Base-by-base conservation (phyloP, 2,888 invertebrate species). In the Eubasilissa splendida region DNA sequence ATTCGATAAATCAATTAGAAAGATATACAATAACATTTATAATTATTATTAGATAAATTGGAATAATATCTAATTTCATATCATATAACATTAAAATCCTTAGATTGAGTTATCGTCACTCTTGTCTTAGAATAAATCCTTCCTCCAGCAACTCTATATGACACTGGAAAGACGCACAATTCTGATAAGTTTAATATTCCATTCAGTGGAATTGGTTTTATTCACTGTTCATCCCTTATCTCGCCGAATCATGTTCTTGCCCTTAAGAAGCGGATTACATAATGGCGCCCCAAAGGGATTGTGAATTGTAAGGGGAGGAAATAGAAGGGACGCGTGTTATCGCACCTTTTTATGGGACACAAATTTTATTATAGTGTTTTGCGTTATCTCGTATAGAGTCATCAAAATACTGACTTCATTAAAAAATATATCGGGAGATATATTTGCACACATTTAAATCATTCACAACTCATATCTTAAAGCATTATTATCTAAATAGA, bases 201-300 rank as follows among this genome's bases (percentile, higher is more conserved):
- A 77, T 65, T 60, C 58, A 22, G 14, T 65, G 54, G 63, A 71
- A 80, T 80, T 56, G 77, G 58, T 77, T 76, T 77, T 77, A 77
- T 78, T 78, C 42, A 42, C 42, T 78, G 56, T 80, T 73, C 80
- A 59, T 60, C 80, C 77, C 77, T 80, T 77, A 77, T 73, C 71
- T 73, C 60, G 22, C 53, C 59, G 76, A 80, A 76, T 80, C 80
- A 73, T 80, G 80, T 65, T 65, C 60, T 63, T 59, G 58, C 73
- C 65, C 74, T 65, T 77, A 77, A 80, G 77, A 71, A 77, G 80
- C 68, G 79, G 81, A 81, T 81, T 81, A 81, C 78, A 75, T 81
- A 81, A 81, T 81, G 56, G 66, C 76, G 56, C 78, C 81, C 78
- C 75, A 59, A 56, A 22, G 76, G 81, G 76, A 73, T 60, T 42